Conservation (phyloP, 2,113 vertebrate species). For the Hylia prasina region DNA sequence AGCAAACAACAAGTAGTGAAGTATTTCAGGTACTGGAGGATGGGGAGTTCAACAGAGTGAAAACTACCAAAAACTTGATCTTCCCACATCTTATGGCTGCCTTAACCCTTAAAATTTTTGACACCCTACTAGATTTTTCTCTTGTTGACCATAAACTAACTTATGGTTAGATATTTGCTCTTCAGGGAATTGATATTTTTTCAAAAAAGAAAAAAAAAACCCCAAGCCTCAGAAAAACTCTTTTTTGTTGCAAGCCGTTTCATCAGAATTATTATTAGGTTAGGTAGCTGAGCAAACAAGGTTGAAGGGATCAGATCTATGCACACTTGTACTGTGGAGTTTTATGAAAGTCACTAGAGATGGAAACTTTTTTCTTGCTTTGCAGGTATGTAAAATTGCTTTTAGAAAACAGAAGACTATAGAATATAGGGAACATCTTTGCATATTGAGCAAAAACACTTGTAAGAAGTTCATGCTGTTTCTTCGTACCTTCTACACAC, state of each 20-base stretch:
- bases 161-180: neutral
- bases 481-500: neutral
- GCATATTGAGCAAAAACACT: neutral
- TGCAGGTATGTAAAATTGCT: neutral
- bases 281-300: neutral
- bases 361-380: neutral
- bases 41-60: neutral
- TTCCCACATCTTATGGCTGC: neutral
- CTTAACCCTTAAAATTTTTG: neutral
- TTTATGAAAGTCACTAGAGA: neutral
- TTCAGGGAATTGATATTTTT: neutral
- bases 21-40: neutral
- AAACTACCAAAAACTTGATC: neutral
- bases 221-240: rapidly evolving
- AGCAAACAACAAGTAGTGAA: neutral
- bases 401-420: neutral
- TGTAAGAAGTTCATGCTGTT: neutral
- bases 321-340: neutral
- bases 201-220: too few species aligned
- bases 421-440: neutral
- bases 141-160: neutral
- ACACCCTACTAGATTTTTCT: neutral
- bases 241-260: neutral
- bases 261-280: neutral
- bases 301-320: neutral